A percentile compares a stretch with the other conserved stretches of the same genome.
phyloP scores from a whole-genome alignment of 2,113 vertebrate genomes.

The Pachycephala philippinensis region DNA sequence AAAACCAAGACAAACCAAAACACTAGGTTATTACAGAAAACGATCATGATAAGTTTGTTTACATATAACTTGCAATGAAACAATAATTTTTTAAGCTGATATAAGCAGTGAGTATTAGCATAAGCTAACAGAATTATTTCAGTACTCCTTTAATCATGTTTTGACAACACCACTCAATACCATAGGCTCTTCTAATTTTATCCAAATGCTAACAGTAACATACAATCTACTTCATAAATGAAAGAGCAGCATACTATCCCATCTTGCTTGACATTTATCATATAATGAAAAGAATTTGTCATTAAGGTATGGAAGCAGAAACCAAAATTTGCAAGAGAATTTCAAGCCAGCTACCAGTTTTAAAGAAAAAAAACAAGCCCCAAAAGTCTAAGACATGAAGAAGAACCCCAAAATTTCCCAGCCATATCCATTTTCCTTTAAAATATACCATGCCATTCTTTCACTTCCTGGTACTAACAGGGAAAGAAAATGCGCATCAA shows the following conservation, averaged over 20 bases:
- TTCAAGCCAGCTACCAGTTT: not conserved
- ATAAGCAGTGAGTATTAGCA: not conserved
- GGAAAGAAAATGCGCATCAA: not conserved
- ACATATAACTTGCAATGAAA: not conserved
- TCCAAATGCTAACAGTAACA: slow-evolving; percentile 4
- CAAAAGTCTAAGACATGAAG: not conserved
- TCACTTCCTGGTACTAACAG: not conserved
- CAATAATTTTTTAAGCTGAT: not conserved
- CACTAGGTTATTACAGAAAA: not conserved
- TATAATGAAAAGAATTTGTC: not conserved
- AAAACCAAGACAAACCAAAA: not conserved
- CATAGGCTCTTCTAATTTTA: not conserved
- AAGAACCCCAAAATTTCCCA: not conserved
- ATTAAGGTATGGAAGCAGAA: not conserved
- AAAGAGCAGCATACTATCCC: not conserved
- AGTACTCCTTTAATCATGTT: not conserved
- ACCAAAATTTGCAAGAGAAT: not conserved
- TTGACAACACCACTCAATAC: not conserved
- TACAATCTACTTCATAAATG: not conserved
- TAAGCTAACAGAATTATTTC: not conserved
- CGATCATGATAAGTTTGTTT: not conserved
- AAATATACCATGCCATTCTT: not conserved
- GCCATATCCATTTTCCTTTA: not conserved
- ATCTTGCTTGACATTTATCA: not conserved
- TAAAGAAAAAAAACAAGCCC: not conserved